Base-by-base conservation (phyloP, 1,140 invertebrate genomes). In the Zaprionus kolodkinae region DNA sequence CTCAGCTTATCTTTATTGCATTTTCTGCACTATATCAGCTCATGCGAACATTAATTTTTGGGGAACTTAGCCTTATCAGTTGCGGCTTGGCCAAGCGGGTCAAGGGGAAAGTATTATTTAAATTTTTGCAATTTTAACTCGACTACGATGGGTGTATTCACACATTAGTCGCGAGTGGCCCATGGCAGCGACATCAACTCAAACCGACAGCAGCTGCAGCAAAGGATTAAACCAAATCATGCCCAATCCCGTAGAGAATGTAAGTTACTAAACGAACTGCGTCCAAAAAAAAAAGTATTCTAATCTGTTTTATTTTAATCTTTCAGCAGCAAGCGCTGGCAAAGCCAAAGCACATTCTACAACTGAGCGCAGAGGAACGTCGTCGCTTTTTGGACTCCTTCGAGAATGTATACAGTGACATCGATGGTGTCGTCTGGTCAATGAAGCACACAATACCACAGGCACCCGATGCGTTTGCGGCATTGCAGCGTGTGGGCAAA, bases 401-500 rank as follows among this genome's bases (percentile, higher is more conserved):
- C 48, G 93, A 94, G 62, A 66, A 65, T 5, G 79, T 94, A 2
- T 64, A 93, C 5, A 88, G 86, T 9, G 93, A 94, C 55, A 93
- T 93, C 55, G 93, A 94, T 72, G 93, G 96, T 76, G 95, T 96
- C 2, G 72, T 96, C 21, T 96, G 95, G 95, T 57, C 55, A 72
- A 3, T 81, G 81, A 3, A 77, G 75, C 80, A 40, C 66, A 82
- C 93, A 1, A 90, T 96, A 0, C 92, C 93, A 4, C 94, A 94
- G 1, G 93, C 94, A 2, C 81, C 93, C 0, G 93, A 94, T 4
- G 93, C 94, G 21, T 92, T 95, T 50, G 84, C 87, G n/a, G 91
- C 92, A 33, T 93, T 96, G 35, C 91, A 94, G 67, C 77, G 93
- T 6, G 79, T 94, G 54, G 96, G 96, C 1, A 97, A 97, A 89